Conservation (phyloP, 1,140 invertebrate species). For the Drosophila nasuta region DNA sequence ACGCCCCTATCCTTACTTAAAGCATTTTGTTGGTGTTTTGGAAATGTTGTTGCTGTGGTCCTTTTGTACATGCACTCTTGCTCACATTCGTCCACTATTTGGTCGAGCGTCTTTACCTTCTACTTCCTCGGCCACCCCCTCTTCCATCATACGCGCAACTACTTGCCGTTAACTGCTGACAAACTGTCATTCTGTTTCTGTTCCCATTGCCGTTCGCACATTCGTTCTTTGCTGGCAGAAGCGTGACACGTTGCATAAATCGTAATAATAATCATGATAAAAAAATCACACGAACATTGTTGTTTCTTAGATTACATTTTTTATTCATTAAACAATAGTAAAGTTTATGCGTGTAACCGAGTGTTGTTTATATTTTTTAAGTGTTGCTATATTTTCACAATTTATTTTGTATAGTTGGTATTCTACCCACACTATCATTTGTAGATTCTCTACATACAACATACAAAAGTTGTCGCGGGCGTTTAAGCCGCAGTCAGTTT, state of each 20-base stretch:
- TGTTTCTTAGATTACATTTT: constrained; percentile 65
- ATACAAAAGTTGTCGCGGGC: constrained; percentile 15
- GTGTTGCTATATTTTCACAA: constrained; percentile 42
- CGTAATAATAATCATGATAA: constrained; percentile 71
- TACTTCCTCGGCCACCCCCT: constrained; percentile 8
- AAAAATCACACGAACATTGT: constrained; percentile 43
- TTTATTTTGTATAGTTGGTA: constrained; percentile 45
- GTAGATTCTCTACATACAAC: not conserved
- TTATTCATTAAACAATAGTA: constrained; percentile 27
- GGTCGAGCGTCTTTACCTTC: constrained; percentile 12
- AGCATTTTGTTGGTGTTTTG: constrained; percentile 32
- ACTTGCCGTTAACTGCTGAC: constrained; percentile 71
- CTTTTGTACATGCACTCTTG: constrained; percentile 45
- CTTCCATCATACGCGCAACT: constrained; percentile 38
- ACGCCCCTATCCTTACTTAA: constrained; percentile 56
- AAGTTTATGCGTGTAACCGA: not conserved
- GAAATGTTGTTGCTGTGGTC: constrained; percentile 51
- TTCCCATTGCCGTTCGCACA: constrained; percentile 45
- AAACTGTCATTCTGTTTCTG: constrained; percentile 71
- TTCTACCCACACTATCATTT: constrained; percentile 28
- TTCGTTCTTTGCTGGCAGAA: constrained; percentile 32
- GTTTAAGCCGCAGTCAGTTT: too few relatives aligned
- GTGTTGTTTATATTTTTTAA: constrained; percentile 14
- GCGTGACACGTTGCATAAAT: constrained; percentile 76
- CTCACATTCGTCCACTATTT: constrained; percentile 11